phyloP scores from a whole-genome alignment of 2,797 vertebrate genomes.

The Chaetodon trifasciatus region DNA sequence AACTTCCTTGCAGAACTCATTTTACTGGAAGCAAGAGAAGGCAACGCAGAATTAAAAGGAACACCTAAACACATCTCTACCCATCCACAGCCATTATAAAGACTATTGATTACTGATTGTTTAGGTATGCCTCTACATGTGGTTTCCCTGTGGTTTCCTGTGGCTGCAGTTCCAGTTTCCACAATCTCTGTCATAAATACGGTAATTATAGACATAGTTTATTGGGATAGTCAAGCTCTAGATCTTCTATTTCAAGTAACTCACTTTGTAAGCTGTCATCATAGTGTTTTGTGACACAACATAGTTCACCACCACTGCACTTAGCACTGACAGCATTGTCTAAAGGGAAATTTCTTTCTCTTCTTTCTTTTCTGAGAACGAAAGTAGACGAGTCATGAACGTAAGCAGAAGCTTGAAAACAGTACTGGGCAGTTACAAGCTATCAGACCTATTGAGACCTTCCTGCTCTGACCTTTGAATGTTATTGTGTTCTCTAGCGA shows the following conservation, averaged over 20 bases:
- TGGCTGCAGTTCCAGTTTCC: background rate
- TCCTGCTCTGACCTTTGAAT: slow-evolving; percentile 39
- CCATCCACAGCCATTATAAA: background rate
- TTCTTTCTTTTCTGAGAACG: background rate
- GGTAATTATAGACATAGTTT: background rate
- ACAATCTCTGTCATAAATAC: background rate
- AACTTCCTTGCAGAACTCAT: slow-evolving; percentile 32
- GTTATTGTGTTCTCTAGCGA: slow-evolving; percentile 34
- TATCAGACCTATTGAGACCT: background rate
- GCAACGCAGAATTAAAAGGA: background rate
- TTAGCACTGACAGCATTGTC: background rate
- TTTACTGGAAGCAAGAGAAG: slow-evolving; percentile 36
- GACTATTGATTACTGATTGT: background rate
- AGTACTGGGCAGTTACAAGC: background rate
- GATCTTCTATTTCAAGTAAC: slow-evolving; percentile 17
- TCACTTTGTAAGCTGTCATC: slow-evolving; percentile 1
- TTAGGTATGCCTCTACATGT: background rate
- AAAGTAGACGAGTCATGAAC: slow-evolving; percentile 26
- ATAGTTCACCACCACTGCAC: background rate
- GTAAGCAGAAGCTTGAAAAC: slow-evolving; percentile 12
- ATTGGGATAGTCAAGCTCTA: background rate
- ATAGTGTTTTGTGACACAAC: slow-evolving; percentile 7
- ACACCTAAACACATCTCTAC: background rate
- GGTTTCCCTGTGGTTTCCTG: background rate
- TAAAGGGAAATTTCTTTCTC: slow-evolving; percentile 17